A percentile compares a stretch with the other conserved stretches of the same genome.
These are phyloP conservation scores for Atrichornis clamosus DNA, from an alignment of 2,113 vertebrate species.

Conservation along the genomic window DNA sequence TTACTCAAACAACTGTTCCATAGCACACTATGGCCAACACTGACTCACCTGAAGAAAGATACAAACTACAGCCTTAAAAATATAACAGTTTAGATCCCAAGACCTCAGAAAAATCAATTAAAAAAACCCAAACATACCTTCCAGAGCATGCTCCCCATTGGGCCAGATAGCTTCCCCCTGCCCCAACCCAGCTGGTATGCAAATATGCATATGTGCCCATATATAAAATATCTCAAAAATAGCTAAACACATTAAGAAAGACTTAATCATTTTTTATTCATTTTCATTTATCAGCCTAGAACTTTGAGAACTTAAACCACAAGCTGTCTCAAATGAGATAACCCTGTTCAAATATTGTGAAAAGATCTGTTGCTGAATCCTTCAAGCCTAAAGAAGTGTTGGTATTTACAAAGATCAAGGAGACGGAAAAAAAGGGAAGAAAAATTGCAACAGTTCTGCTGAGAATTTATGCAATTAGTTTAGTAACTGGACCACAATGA, in stretches of 20 bases:
- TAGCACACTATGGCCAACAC: background rate
- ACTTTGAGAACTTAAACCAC: background rate
- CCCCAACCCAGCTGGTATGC: background rate
- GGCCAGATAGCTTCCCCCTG: background rate
- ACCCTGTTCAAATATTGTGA: background rate
- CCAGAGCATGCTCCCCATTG: background rate
- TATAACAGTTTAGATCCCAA: background rate
- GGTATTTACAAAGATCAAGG: background rate
- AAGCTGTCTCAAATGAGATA: background rate
- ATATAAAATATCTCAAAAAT: background rate
- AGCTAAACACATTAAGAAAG: background rate
- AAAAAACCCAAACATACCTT: too few relatives aligned
- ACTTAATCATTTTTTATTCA: slow-evolving; percentile 6
- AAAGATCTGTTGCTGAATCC: background rate
- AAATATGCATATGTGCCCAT: background rate
- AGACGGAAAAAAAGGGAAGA: background rate
- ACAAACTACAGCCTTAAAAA: background rate
- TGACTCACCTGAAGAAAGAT: background rate
- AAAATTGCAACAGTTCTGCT: slow-evolving; percentile 18
- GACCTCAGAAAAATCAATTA: background rate
- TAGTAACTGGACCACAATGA: slow-evolving; percentile 48
- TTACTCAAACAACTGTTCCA: background rate
- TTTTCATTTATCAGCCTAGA: background rate
- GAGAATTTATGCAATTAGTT: slow-evolving; percentile 31
- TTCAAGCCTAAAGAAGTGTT: background rate